Base-by-base conservation (phyloP, 2,113 vertebrate species). In the Uria aalge region DNA sequence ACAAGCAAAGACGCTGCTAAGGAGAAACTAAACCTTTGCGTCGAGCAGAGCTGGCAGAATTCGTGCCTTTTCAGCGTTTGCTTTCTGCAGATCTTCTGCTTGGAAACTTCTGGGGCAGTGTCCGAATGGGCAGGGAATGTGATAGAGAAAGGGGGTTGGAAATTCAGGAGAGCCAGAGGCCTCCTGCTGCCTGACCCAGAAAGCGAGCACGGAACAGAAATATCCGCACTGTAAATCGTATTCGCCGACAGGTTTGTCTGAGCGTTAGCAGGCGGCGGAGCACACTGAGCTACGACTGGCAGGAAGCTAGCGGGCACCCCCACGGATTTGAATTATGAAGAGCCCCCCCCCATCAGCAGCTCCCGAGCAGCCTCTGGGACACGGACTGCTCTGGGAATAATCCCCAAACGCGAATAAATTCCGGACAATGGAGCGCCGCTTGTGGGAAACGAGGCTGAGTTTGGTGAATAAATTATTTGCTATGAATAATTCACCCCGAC, bases 401-500 rank as follows among this genome's bases (percentile, higher is more conserved):
- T 45, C 81, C 74, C 86, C 86, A 85, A 87, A 11, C 0, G 3
- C 15, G 57, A 91, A 87, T 66, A 79, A 87, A 92, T 66, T 38
- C 0, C 5, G 89, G 77, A 92, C 73, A 79, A 4, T 2, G 59
- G 73, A 92, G 56, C 1, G 0, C 47, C 48, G 78, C 90, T 64
- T 38, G 53, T 64, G 66, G 88, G 80, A 92, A 92, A 92, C 0
- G 12, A 87, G 77, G 62, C 68, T 71, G 29, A 73, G 67, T 68
- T 76, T 57, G 62, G 88, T 91, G 94, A 97, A 95, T 97, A 94
- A 95, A 95, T 95, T 41, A 95, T 92, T 76, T 36, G 53, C 62
- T 34, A 95, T 96, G 80, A 96, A 96, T 97, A 96, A 97, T 96
- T 97, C 86, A 96, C 36, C 53, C 80, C 1, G 66, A 94, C 91